Evolutionary conservation across 2,113 vertebrate genomes (phyloP).

Genomic region (Nycticebus coucang): DNA sequence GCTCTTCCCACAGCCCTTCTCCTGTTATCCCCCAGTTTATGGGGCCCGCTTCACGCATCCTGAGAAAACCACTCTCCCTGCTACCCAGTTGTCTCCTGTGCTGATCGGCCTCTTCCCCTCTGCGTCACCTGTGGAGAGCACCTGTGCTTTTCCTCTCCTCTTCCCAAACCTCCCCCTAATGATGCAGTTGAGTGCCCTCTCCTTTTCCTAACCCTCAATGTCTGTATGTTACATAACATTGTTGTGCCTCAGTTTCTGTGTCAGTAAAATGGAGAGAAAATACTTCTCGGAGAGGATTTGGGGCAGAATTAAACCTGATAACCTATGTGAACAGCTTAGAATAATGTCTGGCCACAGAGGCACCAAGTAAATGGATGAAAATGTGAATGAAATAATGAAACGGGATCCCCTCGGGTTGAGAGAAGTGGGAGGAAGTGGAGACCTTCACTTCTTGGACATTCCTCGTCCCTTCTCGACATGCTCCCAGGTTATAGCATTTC

Average conservation of each 20-base stretch:
- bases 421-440: not conserved
- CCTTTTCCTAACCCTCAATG: not conserved
- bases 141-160: not conserved
- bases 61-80: not conserved
- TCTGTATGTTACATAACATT: not conserved
- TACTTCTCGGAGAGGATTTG: not conserved
- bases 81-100: not conserved
- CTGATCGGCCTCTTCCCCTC: not conserved
- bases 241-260: slow-evolving; percentile 36
- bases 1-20: not conserved
- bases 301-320: not conserved
- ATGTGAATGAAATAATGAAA: not conserved
- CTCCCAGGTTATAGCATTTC: not conserved
- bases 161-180: not conserved
- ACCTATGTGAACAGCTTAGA: not conserved
- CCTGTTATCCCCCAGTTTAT: not conserved
- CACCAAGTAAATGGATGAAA: not conserved
- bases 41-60: not conserved
- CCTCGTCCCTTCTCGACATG: not conserved
- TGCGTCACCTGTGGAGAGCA: not conserved
- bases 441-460: not conserved
- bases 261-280: slow-evolving; percentile 30
- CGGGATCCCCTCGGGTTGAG: not conserved
- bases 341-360: not conserved
- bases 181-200: not conserved